phyloP scores from a whole-genome alignment of 2,113 vertebrate genomes.

The Tautogolabrus adspersus region DNA sequence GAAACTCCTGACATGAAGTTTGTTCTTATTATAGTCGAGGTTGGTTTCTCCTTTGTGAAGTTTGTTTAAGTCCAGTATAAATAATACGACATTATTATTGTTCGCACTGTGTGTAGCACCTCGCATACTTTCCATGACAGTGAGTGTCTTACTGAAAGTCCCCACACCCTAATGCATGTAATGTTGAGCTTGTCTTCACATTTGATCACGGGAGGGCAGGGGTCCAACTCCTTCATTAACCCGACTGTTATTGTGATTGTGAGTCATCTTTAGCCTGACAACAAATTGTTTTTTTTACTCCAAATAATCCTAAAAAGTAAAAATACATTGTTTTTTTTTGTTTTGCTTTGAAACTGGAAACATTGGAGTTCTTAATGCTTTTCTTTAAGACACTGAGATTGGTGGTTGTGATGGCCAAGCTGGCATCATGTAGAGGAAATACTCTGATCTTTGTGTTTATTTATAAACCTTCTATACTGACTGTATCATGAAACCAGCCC shows the following conservation, averaged over 20 bases:
- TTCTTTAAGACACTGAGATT: too few species aligned
- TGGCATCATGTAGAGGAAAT: conserved; percentile 27
- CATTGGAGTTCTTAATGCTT: too few species aligned
- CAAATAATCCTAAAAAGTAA: too few species aligned
- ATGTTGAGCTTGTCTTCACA: not conserved
- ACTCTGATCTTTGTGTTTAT: not conserved
- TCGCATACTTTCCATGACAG: conserved; percentile 21
- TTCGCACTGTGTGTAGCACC: not conserved
- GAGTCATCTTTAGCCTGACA: too few species aligned
- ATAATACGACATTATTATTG: not conserved
- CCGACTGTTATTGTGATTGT: too few species aligned
- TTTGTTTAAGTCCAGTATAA: not conserved
- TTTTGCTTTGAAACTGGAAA: too few species aligned
- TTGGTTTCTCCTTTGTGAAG: not conserved
- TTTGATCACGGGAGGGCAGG: too few species aligned
- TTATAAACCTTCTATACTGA: not conserved
- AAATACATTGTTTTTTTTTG: too few species aligned
- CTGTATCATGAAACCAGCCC: conserved; percentile 13
- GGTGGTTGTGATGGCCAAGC: not conserved
- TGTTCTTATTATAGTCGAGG: too few species aligned
- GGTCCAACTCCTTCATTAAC: not conserved
- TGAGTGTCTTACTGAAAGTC: conserved; percentile 7
- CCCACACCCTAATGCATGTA: not conserved
- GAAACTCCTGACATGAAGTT: not conserved
- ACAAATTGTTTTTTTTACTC: too few species aligned